Base-by-base conservation (phyloP, 2,888 invertebrate genomes). In the Chrysodeixis includens region DNA sequence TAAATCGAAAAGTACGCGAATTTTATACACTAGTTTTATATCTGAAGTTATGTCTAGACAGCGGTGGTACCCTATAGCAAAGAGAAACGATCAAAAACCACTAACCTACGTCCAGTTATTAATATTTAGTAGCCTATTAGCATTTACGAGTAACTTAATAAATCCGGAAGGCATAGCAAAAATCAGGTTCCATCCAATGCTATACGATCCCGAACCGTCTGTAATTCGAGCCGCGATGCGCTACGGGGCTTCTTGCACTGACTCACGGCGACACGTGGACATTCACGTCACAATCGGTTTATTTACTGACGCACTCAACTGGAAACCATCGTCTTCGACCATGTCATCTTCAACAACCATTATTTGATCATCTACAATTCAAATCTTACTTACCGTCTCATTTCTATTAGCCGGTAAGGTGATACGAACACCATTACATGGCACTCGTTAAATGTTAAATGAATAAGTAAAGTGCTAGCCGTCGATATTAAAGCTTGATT, bases 181-280 rank as follows among this genome's bases (percentile, higher is more conserved):
- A 78, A 78, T 78, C 71, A 64, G 64, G 75, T 79, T 68, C 35
- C 40, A 18, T 46, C 22, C 44, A 56, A 52, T 63, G 62, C 22
- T 53, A 72, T 68, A 79, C 67, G 76, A 74, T 69, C 46, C 49
- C 55, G 14, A 60, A 80, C 46, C 80, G 81, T 78, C 82, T 76
- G 58, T 81, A 74, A 84, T 73, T 14, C 54, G 69, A 85, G 66
- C 78, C 79, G 66, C 70, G 14, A 56, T 58, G 63, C 70, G 32
- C 71, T 51, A 65, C 75, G 75, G 56, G 85, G 86, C 79, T 85
- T 85, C 85, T 65, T 46, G 58, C 68, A 68, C 66, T 84, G 78
- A 81, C 64, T 79, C 82, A 82, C 51, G 54, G 14, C 35, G 56
- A 70, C 78, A 73, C 67, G 76, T 74, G 78, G 57, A 61, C 52